Evolutionary conservation across 2,113 vertebrate species (phyloP), one percentile per base, ranked within the genome.

Genomic region (Prionailurus viverrinus): DNA sequence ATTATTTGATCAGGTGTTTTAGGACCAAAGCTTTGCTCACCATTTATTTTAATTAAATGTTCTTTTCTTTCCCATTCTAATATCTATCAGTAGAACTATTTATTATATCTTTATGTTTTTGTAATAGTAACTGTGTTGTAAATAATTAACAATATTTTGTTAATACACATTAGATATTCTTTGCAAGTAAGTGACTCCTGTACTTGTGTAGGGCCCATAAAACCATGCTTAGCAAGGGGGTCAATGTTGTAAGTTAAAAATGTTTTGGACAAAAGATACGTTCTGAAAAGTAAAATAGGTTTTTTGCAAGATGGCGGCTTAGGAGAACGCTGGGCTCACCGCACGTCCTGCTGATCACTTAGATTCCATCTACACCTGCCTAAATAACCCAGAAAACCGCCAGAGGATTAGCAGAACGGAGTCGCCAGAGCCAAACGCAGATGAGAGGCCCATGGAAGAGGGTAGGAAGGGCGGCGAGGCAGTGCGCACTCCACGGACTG

Each of bases 71-170:
- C 2, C 8, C 13, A n/a, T 9, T 68, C 19, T 93, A 73, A 71
- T 48, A 48, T 71, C 13, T 69, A 48, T 51, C 58, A 86, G 55
- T 79, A 78, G 2, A 63, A 55, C 7, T 58, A 39, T 55, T 91
- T 85, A 1, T 89, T 68, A 0, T 36, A 78, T 29, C 18, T 82
- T 53, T 74, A 53, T 58, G 61, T 78, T 61, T 95, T 92, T 92
- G 9, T 7, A 36, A 33, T 69, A 29, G 25, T 3, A 12, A 80
- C 45, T 45, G 76, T 27, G 6, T 63, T 90, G 48, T 7, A 96
- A 85, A 95, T 80, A 84, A 61, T 27, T 97, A 31, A 76, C 12
- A 63, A 63, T 63, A 39, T 68, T 93, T 66, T 33, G 65, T 58
- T 27, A 19, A 55, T 36, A 29, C 29, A 69, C 15, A 73, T 79